Evolutionary conservation across 2,888 invertebrate genomes (phyloP).

Genomic region (Pelosia muscerda): DNA sequence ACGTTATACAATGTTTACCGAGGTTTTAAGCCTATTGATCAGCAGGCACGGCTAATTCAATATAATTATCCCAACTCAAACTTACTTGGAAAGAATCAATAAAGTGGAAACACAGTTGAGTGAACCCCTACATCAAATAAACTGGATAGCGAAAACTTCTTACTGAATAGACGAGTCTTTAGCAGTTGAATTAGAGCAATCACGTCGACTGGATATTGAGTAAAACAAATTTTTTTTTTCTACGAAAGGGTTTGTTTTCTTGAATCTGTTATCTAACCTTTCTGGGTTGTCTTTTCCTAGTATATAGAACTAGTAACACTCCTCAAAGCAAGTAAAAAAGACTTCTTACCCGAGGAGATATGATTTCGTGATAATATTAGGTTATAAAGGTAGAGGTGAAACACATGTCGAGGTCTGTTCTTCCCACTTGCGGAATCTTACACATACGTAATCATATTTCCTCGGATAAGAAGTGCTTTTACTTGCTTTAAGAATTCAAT

Average conservation of each 20-base stretch:
- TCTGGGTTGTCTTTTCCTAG: no score
- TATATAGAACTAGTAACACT: no score
- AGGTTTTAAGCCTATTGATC: neutral
- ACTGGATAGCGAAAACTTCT: constrained; percentile 27
- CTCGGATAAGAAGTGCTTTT: no score
- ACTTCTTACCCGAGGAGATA: no score
- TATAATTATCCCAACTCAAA: constrained; percentile 11
- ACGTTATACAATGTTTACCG: neutral
- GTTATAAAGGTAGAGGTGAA: no score
- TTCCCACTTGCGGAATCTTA: no score
- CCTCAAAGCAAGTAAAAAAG: no score
- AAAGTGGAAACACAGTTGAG: constrained; percentile 11
- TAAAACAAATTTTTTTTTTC: constrained; percentile 31
- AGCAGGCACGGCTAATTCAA: neutral
- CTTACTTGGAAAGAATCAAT: neutral
- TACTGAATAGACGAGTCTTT: constrained; percentile 22
- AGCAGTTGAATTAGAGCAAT: constrained; percentile 41
- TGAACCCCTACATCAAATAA: constrained; percentile 19
- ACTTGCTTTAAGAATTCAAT: no score
- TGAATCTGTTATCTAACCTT: constrained; percentile 20
- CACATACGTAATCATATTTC: no score
- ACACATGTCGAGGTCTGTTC: no score
- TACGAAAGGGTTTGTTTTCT: constrained; percentile 14
- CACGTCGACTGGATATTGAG: constrained; percentile 30
- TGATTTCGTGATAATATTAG: no score